A percentile compares a stretch with the other conserved stretches of the same genome.
Evolutionary conservation across 2,113 vertebrate genomes (phyloP).

Genomic region (Smithornis capensis): DNA sequence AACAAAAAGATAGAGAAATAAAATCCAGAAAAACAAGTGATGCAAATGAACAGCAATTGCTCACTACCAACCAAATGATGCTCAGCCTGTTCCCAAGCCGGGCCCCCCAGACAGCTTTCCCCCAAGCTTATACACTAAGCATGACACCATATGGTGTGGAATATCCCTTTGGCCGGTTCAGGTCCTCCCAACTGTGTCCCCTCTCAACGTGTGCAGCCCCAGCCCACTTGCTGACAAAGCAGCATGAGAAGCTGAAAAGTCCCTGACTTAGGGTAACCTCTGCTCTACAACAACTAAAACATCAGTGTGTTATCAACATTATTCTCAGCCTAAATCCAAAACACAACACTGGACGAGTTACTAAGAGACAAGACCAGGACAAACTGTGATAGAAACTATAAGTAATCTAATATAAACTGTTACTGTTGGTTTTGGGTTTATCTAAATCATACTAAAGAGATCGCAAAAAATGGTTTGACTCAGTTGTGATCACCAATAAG

Average conservation of each 20-base stretch:
- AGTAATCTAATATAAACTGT: neutral
- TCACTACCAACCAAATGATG: neutral
- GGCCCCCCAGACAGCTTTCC: neutral
- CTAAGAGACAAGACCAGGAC: neutral
- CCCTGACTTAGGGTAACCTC: neutral
- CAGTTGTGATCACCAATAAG: accelerated
- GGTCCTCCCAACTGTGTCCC: neutral
- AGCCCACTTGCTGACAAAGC: neutral
- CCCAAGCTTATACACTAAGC: neutral
- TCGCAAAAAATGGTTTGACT: neutral
- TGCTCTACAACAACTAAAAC: neutral
- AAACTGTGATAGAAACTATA: neutral
- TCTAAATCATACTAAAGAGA: neutral
- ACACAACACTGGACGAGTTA: neutral
- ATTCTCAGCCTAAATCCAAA: neutral
- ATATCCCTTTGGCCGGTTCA: neutral
- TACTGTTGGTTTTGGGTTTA: neutral
- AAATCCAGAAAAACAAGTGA: neutral
- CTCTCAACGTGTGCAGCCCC: neutral
- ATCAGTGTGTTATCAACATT: neutral
- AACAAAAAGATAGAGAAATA: neutral
- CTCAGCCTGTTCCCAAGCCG: neutral
- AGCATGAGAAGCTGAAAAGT: neutral
- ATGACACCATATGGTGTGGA: neutral
- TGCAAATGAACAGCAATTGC: neutral